Evolutionary conservation across 2,113 vertebrate genomes (phyloP), one percentile per base, ranked within the genome.

Genomic region (Hemichromis elongatus): DNA sequence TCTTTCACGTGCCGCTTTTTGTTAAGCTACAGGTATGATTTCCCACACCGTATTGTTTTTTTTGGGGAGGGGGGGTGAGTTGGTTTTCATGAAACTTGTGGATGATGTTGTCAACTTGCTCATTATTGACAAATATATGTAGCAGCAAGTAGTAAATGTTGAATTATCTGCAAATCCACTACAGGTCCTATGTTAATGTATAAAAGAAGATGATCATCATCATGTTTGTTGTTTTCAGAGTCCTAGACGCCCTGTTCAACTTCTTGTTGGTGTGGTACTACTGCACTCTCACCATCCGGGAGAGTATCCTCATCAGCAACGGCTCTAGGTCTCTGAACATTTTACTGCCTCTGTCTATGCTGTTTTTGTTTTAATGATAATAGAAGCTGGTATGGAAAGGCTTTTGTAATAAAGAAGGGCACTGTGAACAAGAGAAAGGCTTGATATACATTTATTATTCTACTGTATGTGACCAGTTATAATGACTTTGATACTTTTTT

Each of bases 191-290:
- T 75, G 9, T 75, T 75, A 30, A 50, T 42, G 61, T 26, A 18
- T 37, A 7, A 21, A 30, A 26, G 5, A 45, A 66, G 33, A 4
- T n/a, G 3, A 21, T 13, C 5, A 1, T 77, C 26, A 42, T n/a
- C 5, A 3, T 79, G 77, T 59, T 30, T 85, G 19, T 82, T 50
- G 8, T 83, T 6, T 66, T 80, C 90, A 96, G 96, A 92, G 92
- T 84, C 9, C 79, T 98, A 1, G 99, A 99, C 0, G 97, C 98
- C 0, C 91, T 98, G 75, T 99, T 99, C 84, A 99, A 99, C 96
- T 99, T 99, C 95, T 95, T 99, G 59, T 92, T 98, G 94, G 98
- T 99, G 86, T 99, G 99, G 99, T 99, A 99, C 83, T 99, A 99
- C 94, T 99, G 99, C 94, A 99, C 99, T 0, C 96, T 99, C 86